A percentile compares a stretch with the other conserved stretches of the same genome.
These are phyloP conservation scores for Pollachius pollachius DNA, from an alignment of 2,113 vertebrate genomes.

Conservation along the genomic window DNA sequence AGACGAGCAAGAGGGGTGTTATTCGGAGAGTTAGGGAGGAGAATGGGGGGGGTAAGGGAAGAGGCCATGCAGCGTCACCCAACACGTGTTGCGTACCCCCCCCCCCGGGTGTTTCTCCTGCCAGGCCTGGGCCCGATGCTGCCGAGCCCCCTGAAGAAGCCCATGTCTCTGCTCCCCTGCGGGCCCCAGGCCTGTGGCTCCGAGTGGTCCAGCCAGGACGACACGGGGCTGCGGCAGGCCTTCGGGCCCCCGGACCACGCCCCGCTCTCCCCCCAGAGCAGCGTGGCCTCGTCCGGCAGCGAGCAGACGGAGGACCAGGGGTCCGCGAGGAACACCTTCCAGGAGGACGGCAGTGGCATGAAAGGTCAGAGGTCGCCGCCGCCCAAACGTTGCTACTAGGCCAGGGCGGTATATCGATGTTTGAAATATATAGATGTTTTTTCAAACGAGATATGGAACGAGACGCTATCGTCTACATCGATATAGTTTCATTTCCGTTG, in stretches of 20 bases:
- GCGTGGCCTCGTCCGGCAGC: conserved; percentile 91
- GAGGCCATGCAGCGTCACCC: too few relatives aligned
- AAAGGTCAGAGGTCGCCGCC: conserved; percentile 76
- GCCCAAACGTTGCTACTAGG: neutral
- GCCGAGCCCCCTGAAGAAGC: conserved; percentile 85
- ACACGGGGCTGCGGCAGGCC: conserved; percentile 73
- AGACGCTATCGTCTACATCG: too few relatives aligned
- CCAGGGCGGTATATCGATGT: neutral
- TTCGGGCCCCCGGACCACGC: conserved; percentile 84
- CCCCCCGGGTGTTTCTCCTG: too few relatives aligned
- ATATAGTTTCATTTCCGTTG: too few relatives aligned
- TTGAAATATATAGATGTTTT: neutral
- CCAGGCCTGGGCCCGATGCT: conserved; percentile 82
- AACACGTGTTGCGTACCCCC: too few relatives aligned
- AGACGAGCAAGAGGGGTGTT: too few relatives aligned
- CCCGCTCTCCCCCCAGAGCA: conserved; percentile 92
- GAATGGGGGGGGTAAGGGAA: too few relatives aligned
- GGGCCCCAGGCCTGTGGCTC: conserved; percentile 78
- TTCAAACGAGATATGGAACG: too few relatives aligned
- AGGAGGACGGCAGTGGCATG: conserved; percentile 94
- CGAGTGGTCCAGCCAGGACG: conserved; percentile 85
- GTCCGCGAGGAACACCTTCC: conserved; percentile 86
- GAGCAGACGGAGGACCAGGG: conserved; percentile 90
- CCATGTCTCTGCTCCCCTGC: conserved; percentile 83
- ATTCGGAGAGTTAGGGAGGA: too few relatives aligned